A percentile compares a stretch with the other conserved stretches of the same genome.
phyloP scores from a whole-genome alignment of 2,113 vertebrate genomes.

The Poicephalus meyeri region DNA sequence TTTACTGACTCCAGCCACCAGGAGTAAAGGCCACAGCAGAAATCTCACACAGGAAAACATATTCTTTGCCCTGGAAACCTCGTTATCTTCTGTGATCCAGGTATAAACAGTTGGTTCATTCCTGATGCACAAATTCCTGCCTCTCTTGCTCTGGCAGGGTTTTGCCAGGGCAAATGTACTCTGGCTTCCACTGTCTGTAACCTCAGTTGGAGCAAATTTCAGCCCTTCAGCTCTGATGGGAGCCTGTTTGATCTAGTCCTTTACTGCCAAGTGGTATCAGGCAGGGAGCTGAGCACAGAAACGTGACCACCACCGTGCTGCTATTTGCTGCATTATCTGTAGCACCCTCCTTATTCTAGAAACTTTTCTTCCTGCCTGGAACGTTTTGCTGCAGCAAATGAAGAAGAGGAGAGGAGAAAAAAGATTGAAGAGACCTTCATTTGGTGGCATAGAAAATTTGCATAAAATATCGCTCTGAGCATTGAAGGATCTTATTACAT shows the following conservation, averaged over 20 bases:
- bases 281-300: slow-evolving; percentile 30
- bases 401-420: neutral
- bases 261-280: slow-evolving; percentile 48
- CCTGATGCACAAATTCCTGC: neutral
- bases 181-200: neutral
- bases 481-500: slow-evolving; percentile 86
- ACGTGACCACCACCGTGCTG: slow-evolving; percentile 44
- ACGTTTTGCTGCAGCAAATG: slow-evolving; percentile 61
- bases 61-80: slow-evolving; percentile 16
- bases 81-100: neutral
- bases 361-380: slow-evolving; percentile 46
- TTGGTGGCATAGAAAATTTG: slow-evolving; percentile 77
- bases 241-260: slow-evolving; percentile 39
- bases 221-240: slow-evolving; percentile 25
- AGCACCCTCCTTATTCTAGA: slow-evolving; percentile 46
- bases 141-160: neutral
- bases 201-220: slow-evolving; percentile 13
- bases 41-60: neutral
- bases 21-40: slow-evolving; percentile 12
- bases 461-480: slow-evolving; percentile 90
- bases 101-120: neutral
- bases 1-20: neutral
- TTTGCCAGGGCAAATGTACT: neutral
- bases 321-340: slow-evolving; percentile 61
- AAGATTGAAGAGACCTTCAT: slow-evolving; percentile 59